phyloP scores from a whole-genome alignment of 2,888 invertebrate species.

The Teleogryllus oceanicus region DNA sequence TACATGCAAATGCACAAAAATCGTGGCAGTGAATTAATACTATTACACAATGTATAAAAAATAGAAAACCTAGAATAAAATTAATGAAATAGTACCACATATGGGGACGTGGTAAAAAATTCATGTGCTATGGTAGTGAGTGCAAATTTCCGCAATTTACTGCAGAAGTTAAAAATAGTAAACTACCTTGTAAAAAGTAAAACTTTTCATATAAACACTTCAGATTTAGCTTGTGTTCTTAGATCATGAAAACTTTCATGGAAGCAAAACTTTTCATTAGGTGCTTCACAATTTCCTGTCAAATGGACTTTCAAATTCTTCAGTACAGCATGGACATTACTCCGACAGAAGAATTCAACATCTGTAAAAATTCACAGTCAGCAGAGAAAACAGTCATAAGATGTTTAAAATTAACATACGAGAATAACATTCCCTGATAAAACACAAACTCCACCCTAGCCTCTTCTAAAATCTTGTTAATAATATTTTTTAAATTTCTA shows the following conservation, averaged over 20 bases:
- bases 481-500: too few species aligned
- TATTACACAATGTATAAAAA: not conserved
- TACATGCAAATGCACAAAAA: not conserved
- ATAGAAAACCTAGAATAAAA: not conserved
- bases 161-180: not conserved
- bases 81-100: too few species aligned
- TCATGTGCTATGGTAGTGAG: too few species aligned
- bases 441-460: too few species aligned
- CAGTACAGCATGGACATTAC: slow-evolving; percentile 39
- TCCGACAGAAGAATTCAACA: slow-evolving; percentile 43
- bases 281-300: slow-evolving; percentile 23
- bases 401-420: too few species aligned
- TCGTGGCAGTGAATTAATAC: slow-evolving; percentile 18
- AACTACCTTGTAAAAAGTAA: too few species aligned
- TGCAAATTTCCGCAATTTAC: too few species aligned
- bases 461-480: too few species aligned
- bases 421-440: too few species aligned
- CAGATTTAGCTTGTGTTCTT: slow-evolving; percentile 34
- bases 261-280: slow-evolving; percentile 29
- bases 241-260: slow-evolving; percentile 36
- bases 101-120: too few species aligned
- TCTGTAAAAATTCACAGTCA: slow-evolving; percentile 40
- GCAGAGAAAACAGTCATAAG: too few species aligned
- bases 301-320: slow-evolving; percentile 37
- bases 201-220: slow-evolving; percentile 32